Conservation (phyloP, 2,797 vertebrate genomes). For the Urocyon cinereoargenteus region DNA sequence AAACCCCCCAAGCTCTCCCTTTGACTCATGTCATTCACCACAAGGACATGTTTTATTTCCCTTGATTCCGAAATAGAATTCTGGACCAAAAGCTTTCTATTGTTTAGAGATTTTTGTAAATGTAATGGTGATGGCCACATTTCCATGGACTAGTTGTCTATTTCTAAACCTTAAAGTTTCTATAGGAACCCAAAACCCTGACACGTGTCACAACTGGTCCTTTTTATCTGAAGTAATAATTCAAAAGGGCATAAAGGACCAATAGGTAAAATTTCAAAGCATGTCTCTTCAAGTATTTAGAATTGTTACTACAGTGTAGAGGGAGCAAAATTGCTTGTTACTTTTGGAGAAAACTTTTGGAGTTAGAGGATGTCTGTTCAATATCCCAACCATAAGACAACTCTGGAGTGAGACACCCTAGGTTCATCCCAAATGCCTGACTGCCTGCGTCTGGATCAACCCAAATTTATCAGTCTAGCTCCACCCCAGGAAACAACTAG, state of each 20-base stretch:
- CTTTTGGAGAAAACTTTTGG: not conserved
- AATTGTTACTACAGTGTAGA: not conserved
- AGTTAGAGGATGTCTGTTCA: constrained; percentile 5
- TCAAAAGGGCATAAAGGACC: not conserved
- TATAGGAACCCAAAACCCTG: constrained; percentile 1
- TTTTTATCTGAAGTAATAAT: not conserved
- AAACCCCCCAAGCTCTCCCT: not conserved
- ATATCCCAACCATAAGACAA: not conserved
- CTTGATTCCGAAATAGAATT: constrained; percentile 7
- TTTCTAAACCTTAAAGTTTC: constrained; percentile 44
- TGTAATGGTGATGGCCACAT: not conserved
- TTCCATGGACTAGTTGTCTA: not conserved
- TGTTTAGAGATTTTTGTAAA: not conserved
- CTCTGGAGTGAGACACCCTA: not conserved
- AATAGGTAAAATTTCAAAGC: constrained; percentile 13
- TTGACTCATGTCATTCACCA: not conserved
- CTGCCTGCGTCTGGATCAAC: not conserved
- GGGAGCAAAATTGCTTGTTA: not conserved
- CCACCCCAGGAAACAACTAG: not conserved
- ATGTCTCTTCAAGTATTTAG: not conserved
- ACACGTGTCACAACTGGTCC: not conserved
- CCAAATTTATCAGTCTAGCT: not conserved
- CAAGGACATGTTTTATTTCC: not conserved
- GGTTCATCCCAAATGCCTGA: not conserved
- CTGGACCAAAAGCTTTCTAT: not conserved